A percentile compares a stretch with the other conserved stretches of the same genome.
These are phyloP conservation scores for Candoia aspera DNA, from an alignment of 2,113 vertebrate genomes.

Conservation along the genomic window DNA sequence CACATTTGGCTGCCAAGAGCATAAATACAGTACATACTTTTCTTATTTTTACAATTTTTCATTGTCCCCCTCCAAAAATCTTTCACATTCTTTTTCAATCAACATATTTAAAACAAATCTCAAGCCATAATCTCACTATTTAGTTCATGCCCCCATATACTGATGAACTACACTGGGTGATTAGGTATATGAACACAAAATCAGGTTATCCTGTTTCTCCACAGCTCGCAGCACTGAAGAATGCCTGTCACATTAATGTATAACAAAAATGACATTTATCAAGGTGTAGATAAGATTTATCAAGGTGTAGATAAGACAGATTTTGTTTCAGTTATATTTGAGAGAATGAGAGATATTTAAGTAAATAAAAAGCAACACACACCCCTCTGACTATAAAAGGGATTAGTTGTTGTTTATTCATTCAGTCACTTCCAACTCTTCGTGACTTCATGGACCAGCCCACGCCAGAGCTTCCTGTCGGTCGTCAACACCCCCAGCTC, in stretches of 20 bases:
- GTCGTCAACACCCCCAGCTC: no score
- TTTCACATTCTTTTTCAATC: constrained; percentile 57
- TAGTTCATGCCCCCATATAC: constrained; percentile 44
- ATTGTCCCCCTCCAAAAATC: constrained; percentile 51
- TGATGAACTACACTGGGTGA: constrained; percentile 49
- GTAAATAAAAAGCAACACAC: constrained; percentile 23
- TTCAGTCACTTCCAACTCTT: no score
- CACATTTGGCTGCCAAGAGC: constrained; percentile 72
- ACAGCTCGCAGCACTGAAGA: constrained; percentile 66
- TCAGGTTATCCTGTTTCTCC: constrained; percentile 33
- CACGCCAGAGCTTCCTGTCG: no score
- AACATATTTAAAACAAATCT: constrained; percentile 59
- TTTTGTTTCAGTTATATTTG: not conserved
- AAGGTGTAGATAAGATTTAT: constrained; percentile 5
- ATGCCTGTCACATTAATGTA: constrained; percentile 61
- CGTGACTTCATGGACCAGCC: no score
- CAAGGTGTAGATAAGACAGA: not conserved
- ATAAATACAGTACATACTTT: constrained; percentile 76
- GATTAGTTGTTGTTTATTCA: no score
- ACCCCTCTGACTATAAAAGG: constrained; percentile 7
- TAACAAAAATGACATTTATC: constrained; percentile 69
- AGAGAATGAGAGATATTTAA: not conserved
- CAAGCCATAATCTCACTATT: constrained; percentile 42
- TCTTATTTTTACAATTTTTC: constrained; percentile 72
- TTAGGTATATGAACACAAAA: constrained; percentile 54